Base-by-base conservation (phyloP, 2,797 vertebrate genomes). In the Stomatorhinus walkeri region DNA sequence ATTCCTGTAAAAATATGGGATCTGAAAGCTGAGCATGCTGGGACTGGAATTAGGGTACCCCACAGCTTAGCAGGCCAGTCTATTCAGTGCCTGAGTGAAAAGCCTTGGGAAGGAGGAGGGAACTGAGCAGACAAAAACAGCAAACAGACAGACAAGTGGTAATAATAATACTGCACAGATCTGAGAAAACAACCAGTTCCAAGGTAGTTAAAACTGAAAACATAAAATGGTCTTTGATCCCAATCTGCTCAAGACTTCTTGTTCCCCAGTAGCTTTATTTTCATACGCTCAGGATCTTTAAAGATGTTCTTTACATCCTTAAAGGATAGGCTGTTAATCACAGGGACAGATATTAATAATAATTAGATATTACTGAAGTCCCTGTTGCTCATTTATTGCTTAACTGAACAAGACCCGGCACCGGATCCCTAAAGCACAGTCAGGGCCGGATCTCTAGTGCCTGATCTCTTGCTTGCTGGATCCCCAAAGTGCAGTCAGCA, bases 71-170 rank as follows among this genome's bases (percentile, higher is more conserved):
- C 91, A 92, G 90, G 49, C 88, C 46, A 49, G 87, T 76, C 76
- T 88, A 54, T 49, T n/a, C 79, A 86, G 85, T 32, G 59, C 36
- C 51, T 68, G 46, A 24, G 88, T 87, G 46, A 87, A 91, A 92
- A 92, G 90, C 90, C 90, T 90, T 90, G 64, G 91, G 92, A 87
- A 22, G 56, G n/a, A 2, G 93, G 93, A 92, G 92, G 92, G 92
- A 92, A 94, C 92, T 91, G 92, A 94, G 93, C 92, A 91, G 89
- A 79, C 36, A 90, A 92, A 93, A 59, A 91, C 14, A 79, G 16
- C 36, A 43, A 43, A 76, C 68, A 76, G 10, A 81, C 32, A n/a
- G 8, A n/a, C 4, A 46, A 72, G 76, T 81, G 19, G 40, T 46
- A n/a, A 46, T 81, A 14, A 79, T 79, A 81, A 43, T 81, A 16